Evolutionary conservation across 2,888 invertebrate genomes (phyloP).

Genomic region (Macrosiphum euphorbiae): DNA sequence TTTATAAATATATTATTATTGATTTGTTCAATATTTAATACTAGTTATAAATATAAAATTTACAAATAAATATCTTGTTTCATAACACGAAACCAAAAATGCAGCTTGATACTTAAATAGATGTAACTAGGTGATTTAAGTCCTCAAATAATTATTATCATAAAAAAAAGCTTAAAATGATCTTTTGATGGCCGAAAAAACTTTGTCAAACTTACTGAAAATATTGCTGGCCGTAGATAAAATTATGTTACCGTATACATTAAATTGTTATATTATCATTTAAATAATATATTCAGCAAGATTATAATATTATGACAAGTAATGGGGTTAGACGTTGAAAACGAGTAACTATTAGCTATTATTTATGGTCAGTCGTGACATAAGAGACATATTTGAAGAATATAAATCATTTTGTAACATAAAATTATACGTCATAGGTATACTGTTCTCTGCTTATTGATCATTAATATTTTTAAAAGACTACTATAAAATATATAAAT

Average conservation of each 20-base stretch:
- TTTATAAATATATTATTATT: not conserved
- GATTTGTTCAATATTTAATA: not conserved
- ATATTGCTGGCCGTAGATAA: not conserved
- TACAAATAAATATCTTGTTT: not conserved
- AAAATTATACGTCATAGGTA: not conserved
- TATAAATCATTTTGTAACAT: not conserved
- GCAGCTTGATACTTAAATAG: not conserved
- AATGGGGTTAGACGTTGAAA: slow-evolving; percentile 13
- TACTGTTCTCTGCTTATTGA: not conserved
- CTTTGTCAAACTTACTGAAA: not conserved
- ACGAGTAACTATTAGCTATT: not conserved
- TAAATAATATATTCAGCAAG: not conserved
- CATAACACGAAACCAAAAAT: not conserved
- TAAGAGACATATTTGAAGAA: not conserved
- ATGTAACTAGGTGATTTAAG: not conserved
- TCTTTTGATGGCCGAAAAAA: not conserved
- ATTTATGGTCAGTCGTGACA: slow-evolving; percentile 4
- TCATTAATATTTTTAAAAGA: slow-evolving; percentile 18
- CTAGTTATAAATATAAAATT: not conserved
- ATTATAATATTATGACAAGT: not conserved
- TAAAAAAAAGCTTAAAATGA: not conserved
- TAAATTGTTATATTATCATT: not conserved
- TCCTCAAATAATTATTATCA: not conserved
- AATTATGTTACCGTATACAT: not conserved
- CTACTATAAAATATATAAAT: not conserved